Evolutionary conservation across 2,797 vertebrate genomes (phyloP), one percentile per base, ranked within the genome.

Genomic region (Alca torda): DNA sequence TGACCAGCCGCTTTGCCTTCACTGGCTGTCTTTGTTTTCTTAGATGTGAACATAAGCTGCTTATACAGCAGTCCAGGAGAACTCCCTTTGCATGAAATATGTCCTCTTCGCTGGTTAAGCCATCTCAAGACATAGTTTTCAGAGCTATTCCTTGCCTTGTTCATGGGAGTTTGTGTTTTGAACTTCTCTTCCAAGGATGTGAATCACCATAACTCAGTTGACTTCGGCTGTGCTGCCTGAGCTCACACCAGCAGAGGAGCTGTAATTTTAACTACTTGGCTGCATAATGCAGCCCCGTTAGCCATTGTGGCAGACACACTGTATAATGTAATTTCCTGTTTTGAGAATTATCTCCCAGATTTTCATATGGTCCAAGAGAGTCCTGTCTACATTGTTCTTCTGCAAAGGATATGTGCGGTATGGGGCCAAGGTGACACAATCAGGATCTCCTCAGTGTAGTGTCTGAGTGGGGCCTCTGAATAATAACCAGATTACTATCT

Each of bases 401-500:
- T 84, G 79, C 87, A 95, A 30, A 96, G 96, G 87, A 82, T 91
- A 60, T 82, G 87, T 96, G 79, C 76, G 0, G 39, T 94, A 56
- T 90, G 79, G 76, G 92, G 90, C 82, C 89, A 77, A 93, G 87
- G 89, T 95, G 96, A 96, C 95, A 97, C 94, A 95, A 57, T 92
- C 91, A 90, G 82, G 51, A 92, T 84, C 93, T 94, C 82, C 79
- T 93, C 80, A 46, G 89, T 67, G 56, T 84, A 81, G 87, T 91
- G 73, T 87, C 92, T 93, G 80, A 95, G 87, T 28, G 87, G 45
- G 24, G 87, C 92, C 84, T 90, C n/a, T 16, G 79, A 97, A 97
- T 86, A 97, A 94, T 74, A 96, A 83, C 69, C 92, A 90, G 96
- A 97, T 97, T 26, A 82, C 73, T 93, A 97, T 97, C 97, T 97